phyloP scores from a whole-genome alignment of 2,888 invertebrate species.

The Eupithecia exiguata region DNA sequence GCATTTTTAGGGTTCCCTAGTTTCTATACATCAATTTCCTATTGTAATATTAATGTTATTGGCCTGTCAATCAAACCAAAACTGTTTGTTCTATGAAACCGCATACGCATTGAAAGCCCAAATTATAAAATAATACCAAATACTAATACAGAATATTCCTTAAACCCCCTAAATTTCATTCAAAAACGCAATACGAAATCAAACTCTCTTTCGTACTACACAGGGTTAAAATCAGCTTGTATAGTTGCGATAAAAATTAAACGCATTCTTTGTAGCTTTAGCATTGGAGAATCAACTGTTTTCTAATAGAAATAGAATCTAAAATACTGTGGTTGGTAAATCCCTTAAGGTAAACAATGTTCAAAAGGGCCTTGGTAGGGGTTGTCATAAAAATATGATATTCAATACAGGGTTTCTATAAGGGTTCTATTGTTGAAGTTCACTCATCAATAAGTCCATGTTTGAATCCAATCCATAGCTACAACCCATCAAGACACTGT shows the following conservation, averaged over 20 bases:
- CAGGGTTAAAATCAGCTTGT: neutral
- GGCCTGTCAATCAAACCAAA: constrained; percentile 27
- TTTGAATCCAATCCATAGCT: no score
- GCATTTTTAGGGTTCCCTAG: neutral
- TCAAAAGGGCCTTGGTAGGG: constrained; percentile 47
- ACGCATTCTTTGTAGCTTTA: neutral
- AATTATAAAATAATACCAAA: constrained; percentile 40
- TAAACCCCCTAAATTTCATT: constrained; percentile 7
- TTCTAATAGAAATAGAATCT: neutral
- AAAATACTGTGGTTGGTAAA: constrained; percentile 9
- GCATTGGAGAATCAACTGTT: neutral
- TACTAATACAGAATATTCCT: constrained; percentile 26
- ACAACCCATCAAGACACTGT: no score
- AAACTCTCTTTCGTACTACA: neutral
- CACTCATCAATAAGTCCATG: constrained; percentile 14
- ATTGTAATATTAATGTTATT: constrained; percentile 14
- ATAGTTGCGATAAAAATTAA: neutral
- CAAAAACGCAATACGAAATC: neutral
- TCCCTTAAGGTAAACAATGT: constrained; percentile 46
- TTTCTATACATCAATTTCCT: neutral
- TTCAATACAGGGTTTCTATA: constrained; percentile 49
- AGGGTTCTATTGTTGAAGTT: constrained; percentile 19
- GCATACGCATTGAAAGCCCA: constrained; percentile 30
- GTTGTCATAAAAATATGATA: constrained; percentile 61
- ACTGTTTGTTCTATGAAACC: constrained; percentile 25